A percentile compares a stretch with the other conserved stretches of the same genome.
phyloP scores from a whole-genome alignment of 64 coral and sea anemone genomes.

The Pocillopora verrucosa region DNA sequence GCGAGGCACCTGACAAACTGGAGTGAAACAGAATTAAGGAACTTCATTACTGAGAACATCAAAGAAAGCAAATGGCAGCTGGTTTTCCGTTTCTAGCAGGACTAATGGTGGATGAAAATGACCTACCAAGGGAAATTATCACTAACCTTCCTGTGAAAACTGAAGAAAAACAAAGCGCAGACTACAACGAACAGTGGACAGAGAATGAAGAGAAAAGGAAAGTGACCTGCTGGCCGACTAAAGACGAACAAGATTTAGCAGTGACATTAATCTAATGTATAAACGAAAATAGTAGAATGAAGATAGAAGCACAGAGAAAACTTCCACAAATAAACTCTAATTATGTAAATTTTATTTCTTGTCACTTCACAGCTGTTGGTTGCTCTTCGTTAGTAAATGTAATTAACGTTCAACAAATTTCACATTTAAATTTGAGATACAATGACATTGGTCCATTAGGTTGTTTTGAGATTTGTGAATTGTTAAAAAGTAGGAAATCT shows the following conservation, averaged over 20 bases:
- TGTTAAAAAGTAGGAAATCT: too few species aligned
- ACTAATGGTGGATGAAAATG: background rate
- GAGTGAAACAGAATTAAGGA: background rate
- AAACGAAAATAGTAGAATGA: background rate
- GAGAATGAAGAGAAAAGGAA: background rate
- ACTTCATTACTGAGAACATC: conserved; percentile 21
- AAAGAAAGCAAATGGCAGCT: conserved; percentile 30
- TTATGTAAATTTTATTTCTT: background rate
- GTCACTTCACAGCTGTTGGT: conserved; percentile 1
- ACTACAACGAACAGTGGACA: background rate
- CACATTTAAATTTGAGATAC: background rate
- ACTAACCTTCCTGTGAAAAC: background rate
- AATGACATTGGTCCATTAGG: conserved; percentile 6
- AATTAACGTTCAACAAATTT: background rate
- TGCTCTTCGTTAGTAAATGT: background rate
- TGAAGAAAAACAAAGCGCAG: background rate
- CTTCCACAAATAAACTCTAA: conserved; percentile 2
- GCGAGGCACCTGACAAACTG: conserved; percentile 26
- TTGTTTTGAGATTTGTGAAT: too few species aligned
- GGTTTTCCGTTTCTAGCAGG: conserved; percentile 58
- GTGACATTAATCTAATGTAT: background rate
- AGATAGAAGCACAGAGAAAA: background rate
- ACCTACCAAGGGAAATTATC: background rate
- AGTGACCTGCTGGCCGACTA: background rate
- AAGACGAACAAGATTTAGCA: conserved; percentile 3